Evolutionary conservation across 2,113 vertebrate species (phyloP), one percentile per base, ranked within the genome.

Genomic region (Melanerpes aurifrons): DNA sequence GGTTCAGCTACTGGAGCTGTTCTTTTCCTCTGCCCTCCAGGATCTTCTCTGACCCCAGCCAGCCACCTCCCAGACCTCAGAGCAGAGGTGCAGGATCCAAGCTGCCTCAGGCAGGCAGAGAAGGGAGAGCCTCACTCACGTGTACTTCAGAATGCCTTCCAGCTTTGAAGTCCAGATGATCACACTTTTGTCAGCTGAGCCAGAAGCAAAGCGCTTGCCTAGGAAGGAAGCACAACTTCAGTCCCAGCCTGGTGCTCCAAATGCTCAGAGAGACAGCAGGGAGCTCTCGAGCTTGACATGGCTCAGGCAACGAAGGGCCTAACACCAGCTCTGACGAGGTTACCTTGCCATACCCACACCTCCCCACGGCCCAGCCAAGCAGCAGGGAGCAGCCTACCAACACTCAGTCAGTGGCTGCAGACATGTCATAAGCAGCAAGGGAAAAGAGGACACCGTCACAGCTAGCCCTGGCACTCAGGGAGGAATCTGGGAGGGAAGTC

Each of bases 161-260:
- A 99, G 93, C 96, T 99, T 99, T 85, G 99, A 99, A 14, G 99
- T 99, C 99, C 99, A 99, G 86, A 99, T 99, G 76, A 99, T 99
- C 90, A 99, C 98, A 80, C 99, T 99, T 98, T 99, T 99, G 97
- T 99, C 99, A 81, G 99, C 99, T 32, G 99, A 99, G 68, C 99
- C 99, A 29, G 99, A 99, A 32, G 99, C 99, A 57, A 99, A 99
- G 59, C 99, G 98, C 84, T 99, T 99, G 87, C 99, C 99, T 99
- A 89, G 63, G 94, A 94, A 95, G 93, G 83, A 91, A 64, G 84
- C 12, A 75, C 21, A 37, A 96, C 90, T 95, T 94, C 93, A 96
- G 93, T 72, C 50, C 67, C 56, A 69, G 10, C n/a, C 21, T 37
- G 63, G 61, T 37, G 85, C 24, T 90, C 71, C 78, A 95, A 95